Base-by-base conservation (phyloP, 1,140 invertebrate species). In the Diachasma alloeum region DNA sequence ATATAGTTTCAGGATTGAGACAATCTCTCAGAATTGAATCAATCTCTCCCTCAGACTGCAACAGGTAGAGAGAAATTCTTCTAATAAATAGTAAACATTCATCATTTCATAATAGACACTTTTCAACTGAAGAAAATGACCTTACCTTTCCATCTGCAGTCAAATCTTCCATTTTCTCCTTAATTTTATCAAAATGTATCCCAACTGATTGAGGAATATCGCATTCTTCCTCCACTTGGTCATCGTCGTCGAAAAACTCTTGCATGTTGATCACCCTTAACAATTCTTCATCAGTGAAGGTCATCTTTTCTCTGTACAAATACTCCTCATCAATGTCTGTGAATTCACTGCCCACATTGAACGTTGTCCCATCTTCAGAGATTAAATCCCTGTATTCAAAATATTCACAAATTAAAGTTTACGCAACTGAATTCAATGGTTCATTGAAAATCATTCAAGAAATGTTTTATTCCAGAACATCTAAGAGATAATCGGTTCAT, bases 231-330 rank as follows among this genome's bases (percentile, higher is more conserved):
- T 68, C 67, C 5, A 74, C 66, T 0, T 79, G 69, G 13, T 39
- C 69, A 37, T 76, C 75, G 0, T 81, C 78, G 9, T 80, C 78
- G 0, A 67, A 42, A 59, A 81, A 80, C 69, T 81, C 77, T 11
- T 84, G 68, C 78, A 85, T 81, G 71, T 85, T 85, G n/a, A 85
- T 72, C 37, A 82, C 39, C 70, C 79, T 76, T 11, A 84, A 39
- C 44, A 81, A 74, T 24, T 86, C 83, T 5, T 84, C 78, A 24
- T 84, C 83, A 15, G 77, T 80, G 0, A 81, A 77, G 5, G 75
- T 71, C 24, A 80, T 15, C 24, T 76, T 11, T 0, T 71, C n/a
- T 13, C 78, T 67, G 74, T 80, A 81, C 0, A 78, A 69, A 0
- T 74, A 31, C 0, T 74, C 53, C 13, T 74, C 0, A 22, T 76